phyloP scores from a whole-genome alignment of 2,797 vertebrate genomes.

The Epinephelus malabaricus region DNA sequence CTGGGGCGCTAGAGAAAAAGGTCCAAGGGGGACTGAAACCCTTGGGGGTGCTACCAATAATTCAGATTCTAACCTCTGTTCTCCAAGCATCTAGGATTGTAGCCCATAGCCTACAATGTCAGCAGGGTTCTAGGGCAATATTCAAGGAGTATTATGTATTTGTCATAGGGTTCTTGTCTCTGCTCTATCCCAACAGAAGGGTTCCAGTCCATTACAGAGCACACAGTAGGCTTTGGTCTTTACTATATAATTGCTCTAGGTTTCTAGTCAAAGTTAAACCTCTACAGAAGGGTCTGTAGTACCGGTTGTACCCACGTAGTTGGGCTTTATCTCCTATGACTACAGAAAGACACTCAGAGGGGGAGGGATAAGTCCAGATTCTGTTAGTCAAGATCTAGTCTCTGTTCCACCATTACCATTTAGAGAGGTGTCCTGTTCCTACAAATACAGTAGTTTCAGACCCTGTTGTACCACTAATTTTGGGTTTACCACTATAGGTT shows the following conservation, averaged over 20 bases:
- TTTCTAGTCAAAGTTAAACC: conserved; percentile 8
- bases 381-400: conserved; percentile 9
- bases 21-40: neutral
- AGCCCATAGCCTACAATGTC: neutral
- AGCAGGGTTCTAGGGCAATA: neutral
- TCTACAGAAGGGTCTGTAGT: conserved; percentile 17
- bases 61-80: neutral
- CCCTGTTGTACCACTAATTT: conserved; percentile 21
- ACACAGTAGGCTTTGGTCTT: conserved; percentile 8
- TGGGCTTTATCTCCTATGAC: conserved; percentile 2
- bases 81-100: neutral
- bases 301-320: neutral
- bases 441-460: neutral
- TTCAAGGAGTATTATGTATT: neutral
- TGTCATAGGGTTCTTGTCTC: neutral
- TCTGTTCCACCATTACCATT: conserved; percentile 11
- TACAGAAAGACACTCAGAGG: conserved; percentile 8
- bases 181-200: neutral
- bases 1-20: neutral
- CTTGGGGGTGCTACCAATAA: neutral
- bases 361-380: neutral
- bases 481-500: conserved; percentile 32
- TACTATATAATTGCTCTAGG: neutral
- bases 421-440: neutral
- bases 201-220: conserved; percentile 4